These are phyloP conservation scores for Silurus meridionalis DNA, from an alignment of 2,113 vertebrate genomes.

Conservation along the genomic window DNA sequence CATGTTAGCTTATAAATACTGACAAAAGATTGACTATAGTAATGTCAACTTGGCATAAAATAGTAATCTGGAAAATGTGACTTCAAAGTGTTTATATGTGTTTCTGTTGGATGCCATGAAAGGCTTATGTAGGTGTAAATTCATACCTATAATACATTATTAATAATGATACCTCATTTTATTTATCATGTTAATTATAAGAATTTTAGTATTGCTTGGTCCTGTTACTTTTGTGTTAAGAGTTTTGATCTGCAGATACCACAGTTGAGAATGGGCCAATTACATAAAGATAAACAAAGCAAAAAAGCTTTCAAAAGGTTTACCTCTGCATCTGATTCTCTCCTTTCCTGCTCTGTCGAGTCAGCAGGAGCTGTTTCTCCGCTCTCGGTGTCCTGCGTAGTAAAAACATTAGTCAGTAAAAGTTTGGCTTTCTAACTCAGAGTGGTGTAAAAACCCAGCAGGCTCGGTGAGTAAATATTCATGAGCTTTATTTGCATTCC, in stretches of 20 bases:
- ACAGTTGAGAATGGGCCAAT: neutral
- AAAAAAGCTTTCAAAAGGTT: neutral
- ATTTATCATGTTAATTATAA: neutral
- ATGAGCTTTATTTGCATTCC: conserved; percentile 15
- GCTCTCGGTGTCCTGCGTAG: conserved; percentile 22
- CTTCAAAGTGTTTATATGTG: neutral
- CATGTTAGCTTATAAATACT: no score
- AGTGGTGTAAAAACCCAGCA: neutral
- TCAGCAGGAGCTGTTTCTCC: neutral
- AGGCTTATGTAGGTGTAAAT: neutral
- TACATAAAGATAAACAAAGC: neutral
- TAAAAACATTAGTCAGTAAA: conserved; percentile 12
- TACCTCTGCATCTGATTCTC: conserved; percentile 41
- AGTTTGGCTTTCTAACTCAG: neutral
- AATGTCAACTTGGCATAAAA: no score
- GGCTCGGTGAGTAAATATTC: neutral
- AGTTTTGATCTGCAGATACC: no score
- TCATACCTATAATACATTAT: neutral
- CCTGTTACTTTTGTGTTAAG: neutral
- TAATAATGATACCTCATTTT: neutral
- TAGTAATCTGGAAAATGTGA: neutral
- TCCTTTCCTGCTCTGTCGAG: neutral
- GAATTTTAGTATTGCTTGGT: neutral
- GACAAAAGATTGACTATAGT: no score
- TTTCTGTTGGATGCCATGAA: neutral